Evolutionary conservation across 2,888 invertebrate genomes (phyloP).

Genomic region (Scrobipalpa costella): DNA sequence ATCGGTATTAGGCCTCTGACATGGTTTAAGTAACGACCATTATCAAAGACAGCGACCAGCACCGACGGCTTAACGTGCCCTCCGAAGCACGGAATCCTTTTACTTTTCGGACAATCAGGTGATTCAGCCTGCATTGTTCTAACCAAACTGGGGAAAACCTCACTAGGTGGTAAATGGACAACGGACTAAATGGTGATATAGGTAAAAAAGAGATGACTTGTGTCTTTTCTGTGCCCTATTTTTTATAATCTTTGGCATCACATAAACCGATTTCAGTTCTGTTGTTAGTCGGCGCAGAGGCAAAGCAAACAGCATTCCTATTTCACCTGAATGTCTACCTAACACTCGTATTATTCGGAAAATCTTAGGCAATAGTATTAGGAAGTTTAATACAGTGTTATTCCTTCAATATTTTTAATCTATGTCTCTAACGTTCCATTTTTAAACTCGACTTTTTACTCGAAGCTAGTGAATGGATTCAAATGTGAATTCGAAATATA

Average conservation of each 20-base stretch:
- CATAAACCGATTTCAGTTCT: conserved; percentile 32
- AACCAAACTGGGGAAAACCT: no score
- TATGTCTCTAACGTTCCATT: background rate
- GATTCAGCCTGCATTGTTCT: no score
- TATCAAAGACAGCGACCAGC: no score
- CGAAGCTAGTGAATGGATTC: background rate
- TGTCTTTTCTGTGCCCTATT: background rate
- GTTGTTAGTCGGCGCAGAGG: conserved; percentile 34
- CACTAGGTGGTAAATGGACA: no score
- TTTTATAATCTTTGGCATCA: conserved; percentile 29
- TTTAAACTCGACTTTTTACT: background rate
- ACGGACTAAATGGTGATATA: no score
- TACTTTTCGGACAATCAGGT: no score
- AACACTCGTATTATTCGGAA: background rate
- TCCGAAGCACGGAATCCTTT: no score
- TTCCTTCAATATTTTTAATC: background rate
- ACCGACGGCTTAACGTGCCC: no score
- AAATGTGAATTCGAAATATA: conserved; percentile 9
- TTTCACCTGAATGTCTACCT: conserved; percentile 21
- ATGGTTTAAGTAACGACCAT: no score
- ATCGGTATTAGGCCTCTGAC: no score
- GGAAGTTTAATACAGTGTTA: background rate
- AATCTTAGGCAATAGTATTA: background rate
- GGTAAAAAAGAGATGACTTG: background rate
- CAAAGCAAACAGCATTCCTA: conserved; percentile 25